Percentiles rank a stretch among this genome's conserved stretches.
Evolutionary conservation across 2,113 vertebrate genomes (phyloP).

Genomic region (Sterrhoptilus dennistouni): DNA sequence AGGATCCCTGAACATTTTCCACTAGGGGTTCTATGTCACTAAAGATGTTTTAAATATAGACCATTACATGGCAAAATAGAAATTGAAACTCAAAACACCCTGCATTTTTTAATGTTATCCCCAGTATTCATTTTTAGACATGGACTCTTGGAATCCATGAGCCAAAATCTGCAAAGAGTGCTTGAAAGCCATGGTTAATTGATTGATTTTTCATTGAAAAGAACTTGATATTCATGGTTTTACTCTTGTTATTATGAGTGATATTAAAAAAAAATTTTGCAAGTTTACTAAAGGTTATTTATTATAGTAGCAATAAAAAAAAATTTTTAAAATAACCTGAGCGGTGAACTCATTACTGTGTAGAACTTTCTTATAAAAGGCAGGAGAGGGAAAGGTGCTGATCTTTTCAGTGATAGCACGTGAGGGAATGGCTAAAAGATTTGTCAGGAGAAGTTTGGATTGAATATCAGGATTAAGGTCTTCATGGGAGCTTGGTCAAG

Average conservation of each 20-base stretch:
- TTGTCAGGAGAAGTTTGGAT: not conserved
- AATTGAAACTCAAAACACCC: not conserved
- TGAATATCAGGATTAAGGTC: not conserved
- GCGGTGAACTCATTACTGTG: fast-evolving
- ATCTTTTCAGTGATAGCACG: fast-evolving
- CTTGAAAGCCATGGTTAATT: not conserved
- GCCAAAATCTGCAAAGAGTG: not conserved
- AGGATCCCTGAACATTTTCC: not conserved
- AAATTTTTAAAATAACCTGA: not conserved
- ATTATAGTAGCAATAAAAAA: not conserved
- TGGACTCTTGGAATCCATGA: not conserved
- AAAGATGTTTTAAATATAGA: not conserved
- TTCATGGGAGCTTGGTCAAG: not conserved
- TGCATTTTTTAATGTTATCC: not conserved
- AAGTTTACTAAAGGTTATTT: not conserved
- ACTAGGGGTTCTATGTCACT: not conserved
- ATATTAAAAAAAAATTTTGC: not conserved
- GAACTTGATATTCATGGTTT: not conserved
- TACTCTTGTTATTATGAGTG: not conserved
- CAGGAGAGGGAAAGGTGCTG: not conserved
- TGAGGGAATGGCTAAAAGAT: not conserved
- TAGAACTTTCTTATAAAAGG: not conserved
- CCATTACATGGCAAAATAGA: not conserved
- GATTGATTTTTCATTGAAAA: not conserved
- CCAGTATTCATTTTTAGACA: not conserved